phyloP scores from a whole-genome alignment of 2,113 vertebrate genomes.

The Crotalus tigris region DNA sequence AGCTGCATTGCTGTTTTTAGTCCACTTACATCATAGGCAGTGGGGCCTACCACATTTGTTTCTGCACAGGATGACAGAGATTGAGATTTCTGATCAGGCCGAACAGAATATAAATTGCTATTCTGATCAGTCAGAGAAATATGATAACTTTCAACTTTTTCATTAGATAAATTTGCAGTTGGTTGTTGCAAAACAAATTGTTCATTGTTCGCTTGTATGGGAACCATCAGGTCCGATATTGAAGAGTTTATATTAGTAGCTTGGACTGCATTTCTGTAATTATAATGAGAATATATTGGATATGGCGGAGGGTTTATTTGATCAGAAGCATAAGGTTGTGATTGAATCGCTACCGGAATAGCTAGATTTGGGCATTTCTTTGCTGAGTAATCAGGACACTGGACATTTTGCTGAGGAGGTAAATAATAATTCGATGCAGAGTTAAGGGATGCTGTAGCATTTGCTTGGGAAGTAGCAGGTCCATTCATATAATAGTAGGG shows the following conservation, averaged over 20 bases:
- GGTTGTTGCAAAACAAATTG: neutral
- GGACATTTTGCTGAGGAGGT: slow-evolving; percentile 36
- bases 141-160: slow-evolving; percentile 41
- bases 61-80: slow-evolving; percentile 24
- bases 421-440: slow-evolving; percentile 31
- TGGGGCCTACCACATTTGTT: slow-evolving; percentile 1
- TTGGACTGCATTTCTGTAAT: slow-evolving; percentile 37
- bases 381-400: slow-evolving; percentile 4
- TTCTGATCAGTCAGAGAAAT: slow-evolving; percentile 20
- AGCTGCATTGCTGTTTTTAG: slow-evolving; percentile 25
- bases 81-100: slow-evolving; percentile 42
- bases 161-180: slow-evolving; percentile 35
- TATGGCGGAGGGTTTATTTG: slow-evolving; percentile 35
- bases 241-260: neutral
- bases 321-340: slow-evolving; percentile 27
- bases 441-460: neutral
- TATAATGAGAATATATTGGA: slow-evolving; percentile 35
- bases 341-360: neutral
- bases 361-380: slow-evolving; percentile 42
- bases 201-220: neutral
- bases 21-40: slow-evolving; percentile 36
- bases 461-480: slow-evolving; percentile 4
- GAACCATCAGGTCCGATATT: neutral
- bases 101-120: slow-evolving; percentile 30
- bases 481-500: slow-evolving; percentile 16